phyloP scores from a whole-genome alignment of 35 echinoderm and acorn worm genomes.

The Hemicentrotus pulcherrimus region DNA sequence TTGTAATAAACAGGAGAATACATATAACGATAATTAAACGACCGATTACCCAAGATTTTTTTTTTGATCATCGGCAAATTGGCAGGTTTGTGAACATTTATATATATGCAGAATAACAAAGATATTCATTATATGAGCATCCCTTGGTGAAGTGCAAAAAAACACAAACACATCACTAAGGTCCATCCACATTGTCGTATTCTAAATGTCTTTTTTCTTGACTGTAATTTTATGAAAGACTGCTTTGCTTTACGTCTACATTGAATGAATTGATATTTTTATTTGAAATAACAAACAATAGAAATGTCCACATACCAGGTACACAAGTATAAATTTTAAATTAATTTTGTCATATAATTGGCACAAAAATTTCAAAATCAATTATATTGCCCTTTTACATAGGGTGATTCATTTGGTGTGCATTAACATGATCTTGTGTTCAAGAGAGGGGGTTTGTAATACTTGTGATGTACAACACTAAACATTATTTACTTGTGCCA shows the following conservation, averaged over 20 bases:
- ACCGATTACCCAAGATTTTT: neutral
- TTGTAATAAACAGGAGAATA: neutral
- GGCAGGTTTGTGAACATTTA: neutral
- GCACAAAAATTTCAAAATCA: neutral
- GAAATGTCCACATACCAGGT: neutral
- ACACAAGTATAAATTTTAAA: neutral
- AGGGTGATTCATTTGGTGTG: neutral
- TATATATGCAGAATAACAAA: neutral
- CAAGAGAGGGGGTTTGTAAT: neutral
- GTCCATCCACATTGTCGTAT: neutral
- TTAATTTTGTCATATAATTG: neutral
- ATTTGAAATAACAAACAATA: neutral
- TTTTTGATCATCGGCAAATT: neutral
- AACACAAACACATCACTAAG: neutral
- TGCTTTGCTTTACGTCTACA: conserved; percentile 3
- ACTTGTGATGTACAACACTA: neutral
- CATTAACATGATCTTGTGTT: neutral
- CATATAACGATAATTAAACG: neutral
- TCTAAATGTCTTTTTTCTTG: neutral
- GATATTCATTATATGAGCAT: neutral
- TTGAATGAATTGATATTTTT: neutral
- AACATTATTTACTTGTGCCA: neutral
- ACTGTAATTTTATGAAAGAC: neutral
- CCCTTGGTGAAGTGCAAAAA: neutral
- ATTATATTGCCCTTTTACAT: neutral